Evolutionary conservation across 1,140 invertebrate genomes (phyloP).

Genomic region (Lucilia cuprina): DNA sequence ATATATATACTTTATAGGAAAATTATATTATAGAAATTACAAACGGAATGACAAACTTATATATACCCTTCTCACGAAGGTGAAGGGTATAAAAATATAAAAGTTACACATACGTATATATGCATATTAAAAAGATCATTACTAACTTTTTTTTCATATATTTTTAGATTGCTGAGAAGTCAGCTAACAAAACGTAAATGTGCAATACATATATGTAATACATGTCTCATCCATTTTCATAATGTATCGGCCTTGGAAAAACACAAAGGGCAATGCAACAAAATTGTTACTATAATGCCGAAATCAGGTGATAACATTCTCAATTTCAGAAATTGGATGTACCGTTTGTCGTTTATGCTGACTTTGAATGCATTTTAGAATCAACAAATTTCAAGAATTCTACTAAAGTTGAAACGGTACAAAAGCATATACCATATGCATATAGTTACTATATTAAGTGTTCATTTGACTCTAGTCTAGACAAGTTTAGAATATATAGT

Average conservation of each 20-base stretch:
- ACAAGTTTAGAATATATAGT: too few species aligned
- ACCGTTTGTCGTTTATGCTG: slow-evolving; percentile 55
- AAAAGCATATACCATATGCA: too few species aligned
- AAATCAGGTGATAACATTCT: slow-evolving; percentile 41
- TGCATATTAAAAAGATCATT: too few species aligned
- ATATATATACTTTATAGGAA: too few species aligned
- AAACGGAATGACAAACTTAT: too few species aligned
- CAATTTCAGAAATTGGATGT: slow-evolving; percentile 51
- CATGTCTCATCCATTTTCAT: neutral
- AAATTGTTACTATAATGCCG: slow-evolving; percentile 37
- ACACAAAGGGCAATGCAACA: neutral
- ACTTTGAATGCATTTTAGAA: slow-evolving; percentile 54
- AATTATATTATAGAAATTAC: too few species aligned
- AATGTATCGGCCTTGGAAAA: neutral
- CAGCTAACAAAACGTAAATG: neutral
- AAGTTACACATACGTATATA: too few species aligned
- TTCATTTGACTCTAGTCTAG: too few species aligned
- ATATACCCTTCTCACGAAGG: too few species aligned
- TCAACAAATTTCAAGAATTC: slow-evolving; percentile 36
- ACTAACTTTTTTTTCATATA: neutral
- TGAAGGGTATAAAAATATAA: too few species aligned
- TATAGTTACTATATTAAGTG: too few species aligned
- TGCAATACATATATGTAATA: neutral
- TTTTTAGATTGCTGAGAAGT: neutral
- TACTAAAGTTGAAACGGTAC: slow-evolving; percentile 5